phyloP scores from a whole-genome alignment of 2,113 vertebrate species.

The Nycticorax nycticorax region DNA sequence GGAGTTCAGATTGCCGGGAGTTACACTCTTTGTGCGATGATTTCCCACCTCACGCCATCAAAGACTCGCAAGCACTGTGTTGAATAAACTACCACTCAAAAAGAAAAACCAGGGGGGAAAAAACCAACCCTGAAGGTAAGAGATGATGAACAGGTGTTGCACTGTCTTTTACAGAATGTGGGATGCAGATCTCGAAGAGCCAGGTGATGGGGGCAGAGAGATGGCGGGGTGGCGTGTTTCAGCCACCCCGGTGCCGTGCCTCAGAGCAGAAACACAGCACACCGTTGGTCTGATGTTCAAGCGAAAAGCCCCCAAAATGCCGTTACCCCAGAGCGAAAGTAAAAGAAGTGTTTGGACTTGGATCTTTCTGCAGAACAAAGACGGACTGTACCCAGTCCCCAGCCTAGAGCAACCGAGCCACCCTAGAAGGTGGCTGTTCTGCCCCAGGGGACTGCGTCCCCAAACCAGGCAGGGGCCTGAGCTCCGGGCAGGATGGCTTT shows the following conservation, averaged over 20 bases:
- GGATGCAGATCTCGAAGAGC: not conserved
- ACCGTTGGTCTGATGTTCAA: not conserved
- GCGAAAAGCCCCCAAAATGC: not conserved
- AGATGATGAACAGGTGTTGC: not conserved
- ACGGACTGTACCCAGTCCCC: accelerated
- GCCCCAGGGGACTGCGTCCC: not conserved
- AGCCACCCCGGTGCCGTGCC: not conserved
- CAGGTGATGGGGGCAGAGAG: not conserved
- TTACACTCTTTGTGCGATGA: not conserved
- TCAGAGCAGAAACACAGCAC: not conserved
- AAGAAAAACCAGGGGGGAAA: not conserved
- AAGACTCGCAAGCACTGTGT: not conserved
- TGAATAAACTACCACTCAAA: not conserved
- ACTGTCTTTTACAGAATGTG: not conserved
- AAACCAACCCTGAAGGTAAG: not conserved
- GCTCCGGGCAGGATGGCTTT: not conserved
- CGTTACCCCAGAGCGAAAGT: not conserved
- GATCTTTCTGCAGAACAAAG: not conserved
- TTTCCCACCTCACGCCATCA: not conserved
- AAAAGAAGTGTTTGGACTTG: not conserved
- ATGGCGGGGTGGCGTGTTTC: not conserved
- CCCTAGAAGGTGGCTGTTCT: accelerated
- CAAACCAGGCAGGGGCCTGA: not conserved
- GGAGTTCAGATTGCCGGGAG: not conserved
- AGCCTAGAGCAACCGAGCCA: not conserved